These are phyloP conservation scores for Neoaliturus tenellus DNA, from an alignment of 2,888 invertebrate genomes.

Conservation along the genomic window DNA sequence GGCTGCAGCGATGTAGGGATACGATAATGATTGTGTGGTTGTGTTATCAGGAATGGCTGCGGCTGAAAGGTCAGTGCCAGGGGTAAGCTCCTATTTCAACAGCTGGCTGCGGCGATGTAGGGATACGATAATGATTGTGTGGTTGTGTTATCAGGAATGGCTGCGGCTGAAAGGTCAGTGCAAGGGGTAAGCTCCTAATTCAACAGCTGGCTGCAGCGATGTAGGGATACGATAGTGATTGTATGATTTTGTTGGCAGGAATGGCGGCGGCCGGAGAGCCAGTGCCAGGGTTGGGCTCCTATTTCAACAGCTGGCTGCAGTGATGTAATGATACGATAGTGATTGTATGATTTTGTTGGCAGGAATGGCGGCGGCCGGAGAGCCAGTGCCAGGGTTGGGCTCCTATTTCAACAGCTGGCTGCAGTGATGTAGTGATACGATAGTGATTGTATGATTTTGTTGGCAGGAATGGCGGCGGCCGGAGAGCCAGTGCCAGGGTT, in stretches of 20 bases:
- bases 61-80: conserved; percentile 60
- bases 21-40: not conserved
- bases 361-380: conserved; percentile 58
- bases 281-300: conserved; percentile 62
- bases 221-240: conserved; percentile 92
- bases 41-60: conserved; percentile 48
- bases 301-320: conserved; percentile 78
- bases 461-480: conserved; percentile 53
- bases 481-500: conserved; percentile 62
- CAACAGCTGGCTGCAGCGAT: conserved; percentile 81
- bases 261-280: conserved; percentile 60
- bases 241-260: conserved; percentile 1
- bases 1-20: conserved; percentile 76
- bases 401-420: conserved; percentile 76
- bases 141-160: conserved; percentile 31
- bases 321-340: conserved; percentile 89
- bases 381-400: conserved; percentile 62
- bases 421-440: conserved; percentile 87
- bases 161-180: conserved; percentile 60
- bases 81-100: conserved; percentile 70
- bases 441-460: not conserved
- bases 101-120: conserved; percentile 84
- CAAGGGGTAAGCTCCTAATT: conserved; percentile 66
- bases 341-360: not conserved
- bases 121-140: conserved; percentile 71